These are phyloP conservation scores for Sebastiscus albofasciatus DNA, from an alignment of 2,797 vertebrate species.

Conservation along the genomic window DNA sequence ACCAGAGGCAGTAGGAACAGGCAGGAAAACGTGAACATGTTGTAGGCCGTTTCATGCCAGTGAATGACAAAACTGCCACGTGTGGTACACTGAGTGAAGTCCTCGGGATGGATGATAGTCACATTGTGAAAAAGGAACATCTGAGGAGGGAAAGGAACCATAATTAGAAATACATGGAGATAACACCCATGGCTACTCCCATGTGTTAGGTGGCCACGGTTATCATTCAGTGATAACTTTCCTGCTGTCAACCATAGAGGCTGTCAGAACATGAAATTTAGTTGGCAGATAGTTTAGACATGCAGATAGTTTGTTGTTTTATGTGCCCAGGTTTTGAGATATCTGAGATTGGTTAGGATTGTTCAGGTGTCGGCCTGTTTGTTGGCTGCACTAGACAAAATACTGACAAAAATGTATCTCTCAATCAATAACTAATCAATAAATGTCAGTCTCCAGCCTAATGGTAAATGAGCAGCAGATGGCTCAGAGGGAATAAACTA, in stretches of 20 bases:
- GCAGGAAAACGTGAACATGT: slow-evolving; percentile 90
- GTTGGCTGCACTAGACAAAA: neutral
- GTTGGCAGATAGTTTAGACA: neutral
- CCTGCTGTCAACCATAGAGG: neutral
- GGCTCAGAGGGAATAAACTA: neutral
- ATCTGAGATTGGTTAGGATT: neutral
- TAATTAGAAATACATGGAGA: neutral
- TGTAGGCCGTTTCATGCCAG: slow-evolving; percentile 91
- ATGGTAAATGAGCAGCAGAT: neutral
- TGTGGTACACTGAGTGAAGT: slow-evolving; percentile 92
- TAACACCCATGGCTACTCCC: neutral
- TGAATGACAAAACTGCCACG: slow-evolving; percentile 84
- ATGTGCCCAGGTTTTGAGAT: neutral
- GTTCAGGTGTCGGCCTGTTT: neutral
- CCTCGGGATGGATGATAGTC: slow-evolving; percentile 79
- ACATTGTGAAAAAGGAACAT: slow-evolving; percentile 87
- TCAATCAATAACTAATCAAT: neutral
- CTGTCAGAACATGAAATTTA: neutral
- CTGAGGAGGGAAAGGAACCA: slow-evolving; percentile 60
- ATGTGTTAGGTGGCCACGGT: neutral
- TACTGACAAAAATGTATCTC: neutral
- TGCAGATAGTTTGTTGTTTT: neutral
- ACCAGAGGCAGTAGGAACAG: slow-evolving; percentile 90
- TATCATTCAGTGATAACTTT: neutral
- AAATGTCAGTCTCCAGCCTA: neutral